A percentile compares a stretch with the other conserved stretches of the same genome.
Evolutionary conservation across 2,113 vertebrate species (phyloP).

Genomic region (Alethe castanea): DNA sequence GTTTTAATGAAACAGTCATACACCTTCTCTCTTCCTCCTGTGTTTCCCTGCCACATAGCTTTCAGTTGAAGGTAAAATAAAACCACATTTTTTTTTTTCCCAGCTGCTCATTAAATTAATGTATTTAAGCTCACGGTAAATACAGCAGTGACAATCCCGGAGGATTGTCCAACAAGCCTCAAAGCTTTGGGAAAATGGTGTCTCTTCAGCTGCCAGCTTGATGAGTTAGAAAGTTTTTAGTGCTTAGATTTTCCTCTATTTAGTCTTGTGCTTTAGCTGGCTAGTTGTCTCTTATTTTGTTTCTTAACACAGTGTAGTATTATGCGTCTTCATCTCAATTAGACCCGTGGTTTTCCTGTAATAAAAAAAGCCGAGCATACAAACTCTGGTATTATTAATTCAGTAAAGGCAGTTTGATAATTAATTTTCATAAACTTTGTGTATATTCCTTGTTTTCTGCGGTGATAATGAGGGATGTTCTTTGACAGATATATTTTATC

Average conservation of each 20-base stretch:
- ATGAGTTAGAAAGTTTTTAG: not conserved
- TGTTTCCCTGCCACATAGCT: not conserved
- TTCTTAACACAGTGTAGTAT: not conserved
- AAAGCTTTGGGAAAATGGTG: not conserved
- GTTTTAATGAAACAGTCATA: not conserved
- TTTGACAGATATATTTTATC: fast-evolving
- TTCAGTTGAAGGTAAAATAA: not conserved
- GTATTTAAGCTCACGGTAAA: not conserved
- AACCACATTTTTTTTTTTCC: not conserved
- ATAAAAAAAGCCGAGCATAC: not conserved
- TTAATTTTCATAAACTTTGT: not conserved
- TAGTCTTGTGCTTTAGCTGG: not conserved
- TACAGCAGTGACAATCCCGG: not conserved
- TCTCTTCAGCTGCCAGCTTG: not conserved
- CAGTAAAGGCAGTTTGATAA: not conserved
- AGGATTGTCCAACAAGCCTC: not conserved
- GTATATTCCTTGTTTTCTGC: not conserved
- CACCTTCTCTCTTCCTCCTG: not conserved
- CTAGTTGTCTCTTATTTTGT: not conserved
- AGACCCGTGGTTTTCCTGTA: not conserved
- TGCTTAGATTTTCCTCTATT: not conserved
- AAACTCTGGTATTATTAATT: not conserved
- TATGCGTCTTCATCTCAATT: not conserved
- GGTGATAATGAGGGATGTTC: not conserved
- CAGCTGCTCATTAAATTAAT: not conserved